Conservation (phyloP, 2,113 vertebrate species). For the Serilophus lunatus region DNA sequence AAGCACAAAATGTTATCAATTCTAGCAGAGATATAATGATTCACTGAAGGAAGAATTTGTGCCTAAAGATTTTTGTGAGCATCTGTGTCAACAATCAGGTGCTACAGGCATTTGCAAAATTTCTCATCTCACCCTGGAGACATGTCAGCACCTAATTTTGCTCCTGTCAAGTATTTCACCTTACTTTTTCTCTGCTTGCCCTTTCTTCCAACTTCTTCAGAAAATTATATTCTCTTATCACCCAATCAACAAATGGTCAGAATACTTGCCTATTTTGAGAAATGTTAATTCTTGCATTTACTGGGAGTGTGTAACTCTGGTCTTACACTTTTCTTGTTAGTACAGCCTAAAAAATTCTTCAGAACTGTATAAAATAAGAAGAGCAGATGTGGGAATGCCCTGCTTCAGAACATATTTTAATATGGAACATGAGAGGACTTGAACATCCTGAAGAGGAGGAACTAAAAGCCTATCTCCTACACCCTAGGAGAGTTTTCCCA, state of each 20-base stretch:
- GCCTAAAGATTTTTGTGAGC: neutral
- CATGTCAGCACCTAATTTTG: neutral
- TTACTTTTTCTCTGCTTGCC: neutral
- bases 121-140: neutral
- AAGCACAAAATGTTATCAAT: neutral
- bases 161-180: neutral
- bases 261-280: neutral
- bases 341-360: neutral
- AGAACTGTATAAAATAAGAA: neutral
- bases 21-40: neutral
- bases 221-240: neutral
- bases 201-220: neutral
- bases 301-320: neutral
- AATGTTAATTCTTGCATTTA: neutral
- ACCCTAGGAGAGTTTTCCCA: neutral
- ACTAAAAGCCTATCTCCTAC: fast-evolving
- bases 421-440: neutral
- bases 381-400: neutral
- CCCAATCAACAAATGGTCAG: neutral
- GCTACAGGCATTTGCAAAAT: neutral
- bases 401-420: neutral
- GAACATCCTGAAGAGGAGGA: neutral
- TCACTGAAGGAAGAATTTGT: neutral
- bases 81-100: neutral
- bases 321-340: neutral